Conservation (phyloP, 1,140 invertebrate species). For the Potamilus streckersoni region DNA sequence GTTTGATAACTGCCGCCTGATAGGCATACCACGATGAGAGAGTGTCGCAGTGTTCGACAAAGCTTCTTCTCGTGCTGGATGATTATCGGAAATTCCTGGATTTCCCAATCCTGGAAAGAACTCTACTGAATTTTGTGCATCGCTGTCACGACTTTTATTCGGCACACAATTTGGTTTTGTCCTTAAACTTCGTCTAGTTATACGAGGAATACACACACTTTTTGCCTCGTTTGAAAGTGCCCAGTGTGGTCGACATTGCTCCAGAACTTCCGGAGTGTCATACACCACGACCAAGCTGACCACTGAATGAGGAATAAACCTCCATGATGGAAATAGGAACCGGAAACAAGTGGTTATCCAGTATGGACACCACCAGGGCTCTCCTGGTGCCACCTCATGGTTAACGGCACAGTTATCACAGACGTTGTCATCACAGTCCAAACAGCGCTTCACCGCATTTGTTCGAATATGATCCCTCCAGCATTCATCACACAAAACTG, state of each 20-base stretch:
- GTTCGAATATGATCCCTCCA: slow-evolving; percentile 22
- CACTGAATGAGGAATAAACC: slow-evolving; percentile 21
- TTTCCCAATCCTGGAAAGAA: not conserved
- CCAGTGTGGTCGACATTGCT: slow-evolving; percentile 6
- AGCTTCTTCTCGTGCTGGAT: not conserved
- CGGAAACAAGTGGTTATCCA: slow-evolving; percentile 16
- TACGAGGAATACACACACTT: slow-evolving; percentile 17
- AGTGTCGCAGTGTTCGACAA: not conserved
- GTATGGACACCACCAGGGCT: slow-evolving; percentile 15
- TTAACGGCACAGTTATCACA: slow-evolving; percentile 11
- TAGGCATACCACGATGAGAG: too few relatives aligned
- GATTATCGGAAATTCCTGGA: not conserved
- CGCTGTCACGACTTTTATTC: not conserved
- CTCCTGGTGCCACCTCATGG: not conserved
- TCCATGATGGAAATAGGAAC: slow-evolving; percentile 13
- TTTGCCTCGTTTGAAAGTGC: slow-evolving; percentile 18
- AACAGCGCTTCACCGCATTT: slow-evolving; percentile 16
- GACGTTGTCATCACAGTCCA: slow-evolving; percentile 24
- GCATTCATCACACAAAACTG: slow-evolving; percentile 26
- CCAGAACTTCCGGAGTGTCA: not conserved
- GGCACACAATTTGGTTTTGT: slow-evolving; percentile 3
- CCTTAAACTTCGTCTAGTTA: slow-evolving; percentile 1
- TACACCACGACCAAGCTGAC: not conserved
- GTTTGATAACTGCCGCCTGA: too few relatives aligned
- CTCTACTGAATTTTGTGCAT: not conserved